Conservation (phyloP, 2,888 invertebrate species). For the Torymus auratus region DNA sequence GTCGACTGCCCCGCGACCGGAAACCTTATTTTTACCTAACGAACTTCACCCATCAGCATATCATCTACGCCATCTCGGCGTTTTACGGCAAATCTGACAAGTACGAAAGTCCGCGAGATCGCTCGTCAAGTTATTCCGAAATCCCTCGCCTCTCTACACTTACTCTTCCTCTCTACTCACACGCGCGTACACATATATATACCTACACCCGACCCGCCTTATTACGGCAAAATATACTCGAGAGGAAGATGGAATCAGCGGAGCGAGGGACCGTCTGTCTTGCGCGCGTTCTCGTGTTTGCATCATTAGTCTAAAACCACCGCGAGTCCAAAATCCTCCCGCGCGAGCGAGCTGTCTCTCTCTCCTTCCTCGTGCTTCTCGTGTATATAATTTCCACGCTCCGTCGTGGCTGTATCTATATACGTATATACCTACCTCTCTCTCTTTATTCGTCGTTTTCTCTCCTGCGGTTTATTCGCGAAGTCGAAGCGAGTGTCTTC, state of each 20-base stretch:
- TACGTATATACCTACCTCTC: not conserved
- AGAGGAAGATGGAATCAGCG: slow-evolving; percentile 1
- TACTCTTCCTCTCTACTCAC: no score
- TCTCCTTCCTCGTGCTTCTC: not conserved
- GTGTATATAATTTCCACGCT: slow-evolving; percentile 24
- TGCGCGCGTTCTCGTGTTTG: slow-evolving; percentile 58
- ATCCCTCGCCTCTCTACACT: no score
- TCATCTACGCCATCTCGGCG: no score
- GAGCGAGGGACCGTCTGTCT: slow-evolving; percentile 54
- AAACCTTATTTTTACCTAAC: no score
- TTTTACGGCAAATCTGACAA: no score
- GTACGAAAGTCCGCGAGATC: no score
- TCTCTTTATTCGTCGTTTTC: not conserved
- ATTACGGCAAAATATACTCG: not conserved
- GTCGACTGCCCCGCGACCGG: no score
- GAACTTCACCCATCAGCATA: no score
- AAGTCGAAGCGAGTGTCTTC: no score
- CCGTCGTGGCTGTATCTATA: not conserved
- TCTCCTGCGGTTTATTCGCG: no score
- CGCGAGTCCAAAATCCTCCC: slow-evolving; percentile 59
- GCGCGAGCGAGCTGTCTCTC: slow-evolving; percentile 14
- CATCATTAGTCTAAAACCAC: slow-evolving; percentile 73
- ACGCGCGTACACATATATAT: no score
- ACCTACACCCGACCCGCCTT: not conserved
- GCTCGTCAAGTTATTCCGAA: no score